phyloP scores from a whole-genome alignment of 1,140 invertebrate species.

The Pemphigus obesinymphae region DNA sequence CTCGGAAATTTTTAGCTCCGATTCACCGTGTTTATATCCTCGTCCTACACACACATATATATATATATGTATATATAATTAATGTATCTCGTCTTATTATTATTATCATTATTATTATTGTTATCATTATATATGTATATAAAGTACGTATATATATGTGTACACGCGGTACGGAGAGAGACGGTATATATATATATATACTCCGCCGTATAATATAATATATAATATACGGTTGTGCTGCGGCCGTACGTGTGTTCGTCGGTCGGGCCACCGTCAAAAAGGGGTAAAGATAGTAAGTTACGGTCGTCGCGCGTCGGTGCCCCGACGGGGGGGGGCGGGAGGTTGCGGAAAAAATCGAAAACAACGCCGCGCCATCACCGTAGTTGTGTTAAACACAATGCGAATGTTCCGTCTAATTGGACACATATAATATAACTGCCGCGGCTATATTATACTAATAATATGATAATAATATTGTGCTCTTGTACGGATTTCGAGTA shows the following conservation, averaged over 20 bases:
- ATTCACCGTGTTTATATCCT: conserved; percentile 30
- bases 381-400: background rate
- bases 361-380: background rate
- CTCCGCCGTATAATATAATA: no score
- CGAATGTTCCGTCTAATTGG: conserved; percentile 12
- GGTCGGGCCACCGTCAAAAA: background rate
- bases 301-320: no score
- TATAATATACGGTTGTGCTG: background rate
- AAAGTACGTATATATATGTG: no score
- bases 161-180: no score
- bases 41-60: background rate
- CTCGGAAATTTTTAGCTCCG: conserved; percentile 35
- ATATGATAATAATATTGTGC: no score
- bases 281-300: background rate
- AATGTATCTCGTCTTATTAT: no score
- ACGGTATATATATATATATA: no score
- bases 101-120: no score
- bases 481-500: no score
- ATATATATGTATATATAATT: no score
- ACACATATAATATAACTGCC: background rate
- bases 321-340: background rate
- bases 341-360: background rate
- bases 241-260: background rate
- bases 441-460: background rate
- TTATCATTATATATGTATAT: no score